phyloP scores from a whole-genome alignment of 2,888 invertebrate genomes.

The Drosophila merina region DNA sequence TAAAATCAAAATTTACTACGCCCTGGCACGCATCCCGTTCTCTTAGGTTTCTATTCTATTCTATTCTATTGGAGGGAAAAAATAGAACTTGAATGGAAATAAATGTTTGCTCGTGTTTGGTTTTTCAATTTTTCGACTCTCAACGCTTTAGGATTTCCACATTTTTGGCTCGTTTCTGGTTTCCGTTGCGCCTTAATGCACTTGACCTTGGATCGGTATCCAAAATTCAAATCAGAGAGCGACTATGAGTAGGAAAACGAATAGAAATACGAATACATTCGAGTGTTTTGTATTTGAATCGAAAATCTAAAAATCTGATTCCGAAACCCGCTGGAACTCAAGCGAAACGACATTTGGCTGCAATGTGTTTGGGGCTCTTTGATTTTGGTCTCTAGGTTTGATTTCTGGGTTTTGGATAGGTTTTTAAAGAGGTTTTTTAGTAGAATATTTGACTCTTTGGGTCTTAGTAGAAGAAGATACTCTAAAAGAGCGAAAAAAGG shows the following conservation, averaged over 20 bases:
- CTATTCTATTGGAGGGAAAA: background rate
- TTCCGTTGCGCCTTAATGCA: constrained; percentile 80
- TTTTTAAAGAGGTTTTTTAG: no score
- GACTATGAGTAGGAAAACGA: background rate
- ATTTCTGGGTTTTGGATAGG: background rate
- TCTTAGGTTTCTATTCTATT: background rate
- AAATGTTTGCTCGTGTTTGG: constrained; percentile 2
- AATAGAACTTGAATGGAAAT: background rate
- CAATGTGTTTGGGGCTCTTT: constrained; percentile 7
- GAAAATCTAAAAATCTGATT: background rate
- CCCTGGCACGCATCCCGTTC: constrained; percentile 57
- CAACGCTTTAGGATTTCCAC: constrained; percentile 55
- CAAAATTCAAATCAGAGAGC: constrained; percentile 6
- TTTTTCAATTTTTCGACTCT: constrained; percentile 8
- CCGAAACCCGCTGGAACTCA: constrained; percentile 13
- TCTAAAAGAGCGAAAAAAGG: no score
- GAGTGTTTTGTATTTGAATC: background rate
- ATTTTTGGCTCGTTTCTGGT: constrained; percentile 11
- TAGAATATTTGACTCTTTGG: no score
- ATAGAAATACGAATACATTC: constrained; percentile 8
- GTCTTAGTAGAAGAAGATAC: no score
- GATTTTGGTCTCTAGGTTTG: background rate
- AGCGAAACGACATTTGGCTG: constrained; percentile 32
- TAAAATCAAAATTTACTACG: constrained; percentile 70
- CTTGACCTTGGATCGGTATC: constrained; percentile 63